Base-by-base conservation (phyloP, 2,113 vertebrate species). In the Tapirus terrestris region DNA sequence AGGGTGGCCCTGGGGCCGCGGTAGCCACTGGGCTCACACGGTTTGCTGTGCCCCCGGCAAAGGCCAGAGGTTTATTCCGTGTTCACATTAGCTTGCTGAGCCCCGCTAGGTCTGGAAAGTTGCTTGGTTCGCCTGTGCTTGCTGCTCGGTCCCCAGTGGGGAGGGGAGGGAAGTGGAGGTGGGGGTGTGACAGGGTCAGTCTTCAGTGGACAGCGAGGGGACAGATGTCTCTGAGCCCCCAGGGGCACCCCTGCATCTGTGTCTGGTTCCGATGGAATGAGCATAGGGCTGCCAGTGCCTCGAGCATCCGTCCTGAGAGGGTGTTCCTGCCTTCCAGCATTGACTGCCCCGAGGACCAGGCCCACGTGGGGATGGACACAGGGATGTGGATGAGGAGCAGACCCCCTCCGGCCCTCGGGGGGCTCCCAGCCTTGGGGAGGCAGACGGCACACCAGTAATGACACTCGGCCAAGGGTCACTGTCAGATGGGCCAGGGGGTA, bases 21-120 rank as follows among this genome's bases (percentile, higher is more conserved):
- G n/a, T 56, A 14, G 80, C 39, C 21, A 0, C 88, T 12, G 45
- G 27, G 85, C 79, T 56, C 60, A 16, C 33, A 0, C 48, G 9
- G 79, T 27, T 72, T 48, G 82, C 73, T 0, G 0, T 68, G 85
- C 81, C 72, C 81, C 51, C 70, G 2, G 0, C 77, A 80, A 83
- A 84, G 95, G 97, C 96, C 80, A 39, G 92, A 89, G 94, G 95
- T 92, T 83, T 60, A 58, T 53, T 80, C 89, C 4, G 0, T 27
- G 73, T 60, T 97, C 70, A 72, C 0, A 92, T 58, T 25, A 80
- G 70, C 94, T 96, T 17, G 83, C 79, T 0, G 29, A 82, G 89
- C 89, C 94, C 87, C 68, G 33, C 92, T 61, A 29, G 70, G 70
- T 56, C 68, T 67, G 75, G 92, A 39, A 92, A 87, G 95, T 97